Evolutionary conservation across 2,888 invertebrate species (phyloP), one percentile per base, ranked within the genome.

Genomic region (Cepaea hortensis): DNA sequence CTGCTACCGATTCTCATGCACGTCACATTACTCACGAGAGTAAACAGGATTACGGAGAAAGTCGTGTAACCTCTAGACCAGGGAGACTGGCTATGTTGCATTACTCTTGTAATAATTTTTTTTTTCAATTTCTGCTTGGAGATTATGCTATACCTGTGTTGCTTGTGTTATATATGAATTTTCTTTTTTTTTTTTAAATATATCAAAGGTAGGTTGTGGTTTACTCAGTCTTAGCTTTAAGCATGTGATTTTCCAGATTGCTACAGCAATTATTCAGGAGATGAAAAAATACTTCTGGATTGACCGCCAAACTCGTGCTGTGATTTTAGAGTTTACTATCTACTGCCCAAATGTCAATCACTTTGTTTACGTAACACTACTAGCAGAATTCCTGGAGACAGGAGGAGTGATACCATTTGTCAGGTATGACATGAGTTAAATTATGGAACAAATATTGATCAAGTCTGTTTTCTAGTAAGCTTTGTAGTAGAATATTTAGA

Each of bases 311-410:
- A 93, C 93, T 3, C 88, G 93, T 13, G 93, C 92, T 13, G 90
- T 93, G 7, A 92, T 93, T 76, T 82, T 93, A 9, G 93, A 93
- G 87, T 92, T 93, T 86, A 91, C 92, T n/a, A 76, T 93, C 35
- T 93, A 91, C 87, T 93, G 92, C 87, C 91, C 91, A 7, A 91
- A 92, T 88, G 89, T 90, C 7, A 92, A 92, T 85, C 88, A 92
- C 73, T 91, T 93, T 87, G 88, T 89, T 11, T 91, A 91, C 80
- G 89, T 90, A 1, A 90, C 90, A 65, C 89, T 92, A 55, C 88
- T 90, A 3, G 90, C 91, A 0, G 93, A 93, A 88, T 91, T 92
- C 87, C 90, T 91, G 3, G 91, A 91, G 84, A 89, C 90, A 55
- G 93, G 93, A 70, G 87, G 83, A 13, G 70, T 86, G n/a, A 35